Evolutionary conservation across 2,113 vertebrate genomes (phyloP), one percentile per base, ranked within the genome.

Genomic region (Siniperca knerii): DNA sequence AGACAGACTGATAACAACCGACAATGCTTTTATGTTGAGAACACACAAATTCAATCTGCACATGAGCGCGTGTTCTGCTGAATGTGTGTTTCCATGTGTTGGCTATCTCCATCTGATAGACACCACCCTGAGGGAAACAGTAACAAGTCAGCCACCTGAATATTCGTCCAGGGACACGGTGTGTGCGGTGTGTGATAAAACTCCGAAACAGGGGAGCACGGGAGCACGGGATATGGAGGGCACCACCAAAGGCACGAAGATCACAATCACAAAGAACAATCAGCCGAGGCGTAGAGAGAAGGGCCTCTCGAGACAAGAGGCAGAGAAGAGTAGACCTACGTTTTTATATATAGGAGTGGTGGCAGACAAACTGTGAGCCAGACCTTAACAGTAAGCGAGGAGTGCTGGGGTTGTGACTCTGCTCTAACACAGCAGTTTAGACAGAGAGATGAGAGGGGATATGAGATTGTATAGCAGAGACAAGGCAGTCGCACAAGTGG

Each of bases 291-390:
- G 16, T 15, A 33, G 79, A 83, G 85, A 86, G 78, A 70, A 75
- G 87, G 68, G 86, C 88, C 92, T 88, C 91, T 92, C 35, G 89
- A 92, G 90, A 92, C 83, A 81, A 81, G 78, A 86, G 88, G 76
- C 6, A 4, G 65, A 75, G 83, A 85, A 48, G 84, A 85, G 86
- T 8, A 79, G 80, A 60, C 61, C 46, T 67, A 81, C 12, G 46
- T 86, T 87, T 87, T 83, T 79, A 81, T 78, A 71, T 58, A 60
- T 65, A 83, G 68, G 71, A 73, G 57, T 71, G 66, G 83, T 23
- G 9, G 83, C 75, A 79, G 87, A 70, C 62, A 75, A 84, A 79
- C 65, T 64, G 44, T 25, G 61, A 85, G 54, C 50, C 52, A 61
- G 72, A 72, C 65, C 46, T 69, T 18, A 73, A 75, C 25, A 52